These are phyloP conservation scores for Caranx melampygus DNA, from an alignment of 2,113 vertebrate species.

Conservation along the genomic window DNA sequence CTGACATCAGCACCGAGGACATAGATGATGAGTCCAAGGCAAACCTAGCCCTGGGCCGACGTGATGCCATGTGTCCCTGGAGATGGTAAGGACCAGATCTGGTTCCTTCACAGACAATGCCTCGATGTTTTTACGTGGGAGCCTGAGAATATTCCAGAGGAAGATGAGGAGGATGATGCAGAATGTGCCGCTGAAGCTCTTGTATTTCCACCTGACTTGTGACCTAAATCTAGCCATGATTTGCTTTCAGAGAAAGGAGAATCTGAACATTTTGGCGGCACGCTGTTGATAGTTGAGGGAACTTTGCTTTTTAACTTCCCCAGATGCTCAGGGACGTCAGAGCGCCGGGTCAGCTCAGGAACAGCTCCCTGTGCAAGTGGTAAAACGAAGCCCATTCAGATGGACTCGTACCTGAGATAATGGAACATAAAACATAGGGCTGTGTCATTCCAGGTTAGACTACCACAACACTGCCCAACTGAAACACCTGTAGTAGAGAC, in stretches of 20 bases:
- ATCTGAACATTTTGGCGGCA: not conserved
- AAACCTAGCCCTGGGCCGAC: constrained; percentile 68
- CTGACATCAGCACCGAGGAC: constrained; percentile 29
- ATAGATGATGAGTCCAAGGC: constrained; percentile 59
- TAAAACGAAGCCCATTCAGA: not conserved
- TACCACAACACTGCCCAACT: not conserved
- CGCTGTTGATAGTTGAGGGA: not conserved
- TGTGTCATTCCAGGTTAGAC: constrained; percentile 16
- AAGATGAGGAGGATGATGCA: constrained; percentile 82
- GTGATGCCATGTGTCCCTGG: constrained; percentile 82
- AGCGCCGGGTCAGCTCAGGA: constrained; percentile 1
- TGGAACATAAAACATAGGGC: not conserved
- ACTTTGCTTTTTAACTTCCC: not conserved
- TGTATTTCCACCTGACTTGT: constrained; percentile 81
- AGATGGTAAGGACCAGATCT: constrained; percentile 63
- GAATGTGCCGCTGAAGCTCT: constrained; percentile 84
- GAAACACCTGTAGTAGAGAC: not conserved
- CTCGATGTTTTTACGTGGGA: constrained; percentile 83
- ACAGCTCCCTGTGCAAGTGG: not conserved
- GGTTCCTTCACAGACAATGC: constrained; percentile 73
- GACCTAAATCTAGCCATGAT: constrained; percentile 18
- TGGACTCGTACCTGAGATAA: not conserved
- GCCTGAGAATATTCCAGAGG: constrained; percentile 81
- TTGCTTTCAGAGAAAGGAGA: not conserved
- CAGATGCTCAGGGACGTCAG: not conserved